Evolutionary conservation across 2,888 invertebrate genomes (phyloP), one percentile per base, ranked within the genome.

Genomic region (Agriopis leucophaearia): DNA sequence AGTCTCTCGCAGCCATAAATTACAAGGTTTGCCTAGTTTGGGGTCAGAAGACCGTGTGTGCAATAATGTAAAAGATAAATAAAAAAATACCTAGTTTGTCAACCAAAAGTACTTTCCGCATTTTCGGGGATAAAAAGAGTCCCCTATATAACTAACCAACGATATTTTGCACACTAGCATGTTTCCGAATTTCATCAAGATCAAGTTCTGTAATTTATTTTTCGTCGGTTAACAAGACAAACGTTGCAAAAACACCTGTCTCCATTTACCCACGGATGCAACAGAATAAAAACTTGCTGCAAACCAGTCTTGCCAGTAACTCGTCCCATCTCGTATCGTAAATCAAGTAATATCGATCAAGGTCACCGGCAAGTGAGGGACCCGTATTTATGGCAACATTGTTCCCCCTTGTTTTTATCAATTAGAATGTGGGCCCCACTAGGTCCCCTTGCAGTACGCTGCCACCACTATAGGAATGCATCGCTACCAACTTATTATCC

Each of bases 351-450:
- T 69, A 66, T 71, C 69, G 73, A 71, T 62, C 74, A 73, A 74
- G 74, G 73, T 74, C 74, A 67, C 57, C 35, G 54, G 62, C 62
- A 57, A 54, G 62, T 57, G 42, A 67, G 63, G 45, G 42, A 36
- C 58, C 48, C 54, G 47, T 56, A 68, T 45, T 64, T 68, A 69
- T 60, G 60, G 55, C 45, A 59, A 56, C 64, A 78, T 77, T 76
- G 78, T 76, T 75, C 77, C 86, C 81, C 86, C 85, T 84, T 79
- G 77, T 86, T 84, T 81, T 88, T 85, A 87, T 87, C 87, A 89
- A 89, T 90, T 89, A 87, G 86, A 84, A 82, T 82, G 82, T 82
- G 75, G 83, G 81, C 74, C 81, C 81, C 82, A 81, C 81, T 82
- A 74, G 82, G 81, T 76, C 81, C 82, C 83, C 76, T 76, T 78